A percentile compares a stretch with the other conserved stretches of the same genome.
phyloP scores from a whole-genome alignment of 1,140 invertebrate genomes.

The Dendrolimus kikuchii region DNA sequence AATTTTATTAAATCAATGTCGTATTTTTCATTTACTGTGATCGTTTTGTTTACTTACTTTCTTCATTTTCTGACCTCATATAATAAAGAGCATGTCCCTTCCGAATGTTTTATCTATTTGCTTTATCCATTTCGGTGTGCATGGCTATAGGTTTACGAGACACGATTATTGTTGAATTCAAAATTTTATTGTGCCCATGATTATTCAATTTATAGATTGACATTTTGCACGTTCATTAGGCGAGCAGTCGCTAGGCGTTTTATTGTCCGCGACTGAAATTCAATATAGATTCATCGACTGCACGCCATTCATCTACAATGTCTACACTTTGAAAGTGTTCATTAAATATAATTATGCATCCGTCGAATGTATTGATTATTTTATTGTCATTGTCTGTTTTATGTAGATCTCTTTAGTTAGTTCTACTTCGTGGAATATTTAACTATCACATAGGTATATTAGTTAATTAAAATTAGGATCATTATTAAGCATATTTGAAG shows the following conservation, averaged over 20 bases:
- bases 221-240: conserved; percentile 43
- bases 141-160: conserved; percentile 54
- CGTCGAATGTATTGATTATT: conserved; percentile 9
- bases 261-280: conserved; percentile 14
- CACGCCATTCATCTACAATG: conserved; percentile 42
- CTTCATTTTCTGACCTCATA: conserved; percentile 48
- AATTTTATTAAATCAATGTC: conserved; percentile 31
- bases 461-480: not conserved
- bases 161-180: conserved; percentile 39
- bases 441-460: no score
- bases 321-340: conserved; percentile 60
- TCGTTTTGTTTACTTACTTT: conserved; percentile 26
- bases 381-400: conserved; percentile 5
- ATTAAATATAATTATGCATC: conserved; percentile 8
- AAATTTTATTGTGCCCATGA: conserved; percentile 35
- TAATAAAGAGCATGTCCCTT: conserved; percentile 52
- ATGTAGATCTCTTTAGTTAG: no score
- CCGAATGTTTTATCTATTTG: conserved; percentile 20
- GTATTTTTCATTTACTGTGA: conserved; percentile 33
- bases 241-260: conserved; percentile 44
- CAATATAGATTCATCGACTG: conserved; percentile 42
- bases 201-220: conserved; percentile 33
- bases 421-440: no score
- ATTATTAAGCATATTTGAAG: conserved; percentile 7
- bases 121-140: conserved; percentile 44